Percentiles rank a stretch among this genome's conserved stretches.
Conservation (phyloP, 2,888 invertebrate species). For the Unio pictorum region DNA sequence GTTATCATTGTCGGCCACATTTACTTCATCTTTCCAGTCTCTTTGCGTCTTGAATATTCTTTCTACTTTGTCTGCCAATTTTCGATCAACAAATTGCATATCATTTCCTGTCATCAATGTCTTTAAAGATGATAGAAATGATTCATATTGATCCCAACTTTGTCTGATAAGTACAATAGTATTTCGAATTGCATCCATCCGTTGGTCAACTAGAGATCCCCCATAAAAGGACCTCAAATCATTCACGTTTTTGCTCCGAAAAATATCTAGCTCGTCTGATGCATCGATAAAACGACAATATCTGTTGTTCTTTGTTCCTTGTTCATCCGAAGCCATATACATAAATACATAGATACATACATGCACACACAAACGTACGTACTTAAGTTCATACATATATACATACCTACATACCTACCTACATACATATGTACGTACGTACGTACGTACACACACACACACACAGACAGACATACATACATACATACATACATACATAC, state of each 20-base stretch:
- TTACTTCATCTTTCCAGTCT: constrained; percentile 14
- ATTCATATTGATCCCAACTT: constrained; percentile 32
- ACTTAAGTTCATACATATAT: too few relatives aligned
- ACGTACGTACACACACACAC: too few relatives aligned
- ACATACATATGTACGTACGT: too few relatives aligned
- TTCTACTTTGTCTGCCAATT: constrained; percentile 10
- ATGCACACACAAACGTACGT: too few relatives aligned
- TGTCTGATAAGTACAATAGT: constrained; percentile 36
- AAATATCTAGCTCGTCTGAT: constrained; percentile 18
- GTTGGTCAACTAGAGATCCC: constrained; percentile 21
- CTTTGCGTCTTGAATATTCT: constrained; percentile 18
- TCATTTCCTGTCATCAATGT: constrained; percentile 16
- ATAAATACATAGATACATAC: too few relatives aligned
- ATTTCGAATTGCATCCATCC: constrained; percentile 36
- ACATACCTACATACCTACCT: too few relatives aligned
- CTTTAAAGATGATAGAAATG: constrained; percentile 19
- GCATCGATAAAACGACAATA: constrained; percentile 21
- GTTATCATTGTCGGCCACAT: constrained; percentile 3
- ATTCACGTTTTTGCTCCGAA: constrained; percentile 29
- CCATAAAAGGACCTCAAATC: constrained; percentile 40
- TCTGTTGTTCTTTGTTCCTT: constrained; percentile 4
- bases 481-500: too few relatives aligned
- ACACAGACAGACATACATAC: too few relatives aligned
- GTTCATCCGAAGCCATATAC: too few relatives aligned
- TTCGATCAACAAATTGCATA: constrained; percentile 17